phyloP scores from a whole-genome alignment of 2,113 vertebrate genomes.

The Alosa alosa region DNA sequence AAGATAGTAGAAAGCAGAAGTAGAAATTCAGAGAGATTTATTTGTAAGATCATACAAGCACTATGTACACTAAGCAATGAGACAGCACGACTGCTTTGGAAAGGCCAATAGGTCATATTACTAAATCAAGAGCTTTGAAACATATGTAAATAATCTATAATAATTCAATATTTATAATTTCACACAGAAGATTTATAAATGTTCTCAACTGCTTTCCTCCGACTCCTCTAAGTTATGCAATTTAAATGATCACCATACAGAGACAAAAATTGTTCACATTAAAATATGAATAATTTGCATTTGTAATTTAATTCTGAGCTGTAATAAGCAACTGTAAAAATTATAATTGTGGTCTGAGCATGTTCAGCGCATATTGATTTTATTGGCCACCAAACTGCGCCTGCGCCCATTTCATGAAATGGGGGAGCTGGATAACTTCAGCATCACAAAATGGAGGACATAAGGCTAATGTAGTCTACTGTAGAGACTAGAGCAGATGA shows the following conservation, averaged over 20 bases:
- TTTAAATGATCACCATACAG: background rate
- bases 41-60: background rate
- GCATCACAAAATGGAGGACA: slow-evolving; percentile 61
- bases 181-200: background rate
- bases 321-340: background rate
- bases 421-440: slow-evolving; percentile 54
- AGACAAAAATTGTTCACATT: background rate
- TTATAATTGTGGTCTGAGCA: background rate
- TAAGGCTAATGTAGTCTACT: slow-evolving; percentile 53
- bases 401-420: slow-evolving; percentile 54
- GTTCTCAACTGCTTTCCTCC: background rate
- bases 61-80: background rate
- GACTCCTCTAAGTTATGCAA: background rate
- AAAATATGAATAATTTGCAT: background rate
- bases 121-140: slow-evolving; percentile 81
- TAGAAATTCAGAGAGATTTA: too few relatives aligned
- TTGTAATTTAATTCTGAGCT: background rate
- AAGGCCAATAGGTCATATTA: background rate
- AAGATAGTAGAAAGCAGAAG: background rate
- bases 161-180: background rate
- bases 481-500: slow-evolving; percentile 2
- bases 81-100: background rate
- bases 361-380: background rate
- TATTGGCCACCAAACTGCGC: background rate
- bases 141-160: slow-evolving; percentile 80